These are phyloP conservation scores for Sapayoa aenigma DNA, from an alignment of 2,113 vertebrate species.

Conservation along the genomic window DNA sequence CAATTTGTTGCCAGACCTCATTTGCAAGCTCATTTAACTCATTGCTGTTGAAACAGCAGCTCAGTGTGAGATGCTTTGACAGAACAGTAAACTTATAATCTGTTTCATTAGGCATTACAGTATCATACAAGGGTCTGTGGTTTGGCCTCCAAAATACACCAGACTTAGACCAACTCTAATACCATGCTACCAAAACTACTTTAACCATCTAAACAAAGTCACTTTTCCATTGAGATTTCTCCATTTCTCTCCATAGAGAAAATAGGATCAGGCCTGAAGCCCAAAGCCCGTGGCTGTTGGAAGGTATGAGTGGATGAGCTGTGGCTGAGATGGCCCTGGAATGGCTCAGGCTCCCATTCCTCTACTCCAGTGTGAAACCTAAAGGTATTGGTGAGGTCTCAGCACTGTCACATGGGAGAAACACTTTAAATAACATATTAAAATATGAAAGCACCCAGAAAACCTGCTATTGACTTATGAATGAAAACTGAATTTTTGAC, in stretches of 20 bases:
- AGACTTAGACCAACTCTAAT: not conserved
- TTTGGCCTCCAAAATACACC: not conserved
- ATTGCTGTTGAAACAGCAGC: not conserved
- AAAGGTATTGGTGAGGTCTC: not conserved
- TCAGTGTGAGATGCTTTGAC: not conserved
- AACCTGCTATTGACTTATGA: not conserved
- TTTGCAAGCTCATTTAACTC: not conserved
- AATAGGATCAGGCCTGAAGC: not conserved
- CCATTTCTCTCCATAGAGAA: not conserved
- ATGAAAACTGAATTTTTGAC: not conserved
- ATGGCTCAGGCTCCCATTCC: not conserved
- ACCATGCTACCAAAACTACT: not conserved
- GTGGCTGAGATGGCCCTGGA: not conserved
- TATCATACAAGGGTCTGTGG: not conserved
- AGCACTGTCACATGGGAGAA: not conserved
- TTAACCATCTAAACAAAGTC: not conserved
- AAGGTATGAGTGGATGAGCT: not conserved
- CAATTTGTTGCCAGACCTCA: not conserved
- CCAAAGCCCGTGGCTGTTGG: rapidly evolving
- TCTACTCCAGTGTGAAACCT: rapidly evolving
- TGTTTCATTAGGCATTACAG: not conserved
- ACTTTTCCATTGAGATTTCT: not conserved
- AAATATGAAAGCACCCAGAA: not conserved
- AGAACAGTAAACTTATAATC: not conserved
- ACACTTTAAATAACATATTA: not conserved